Percentiles rank a stretch among this genome's conserved stretches.
phyloP scores from a whole-genome alignment of 2,888 invertebrate genomes.

The Nemurella pictetii region DNA sequence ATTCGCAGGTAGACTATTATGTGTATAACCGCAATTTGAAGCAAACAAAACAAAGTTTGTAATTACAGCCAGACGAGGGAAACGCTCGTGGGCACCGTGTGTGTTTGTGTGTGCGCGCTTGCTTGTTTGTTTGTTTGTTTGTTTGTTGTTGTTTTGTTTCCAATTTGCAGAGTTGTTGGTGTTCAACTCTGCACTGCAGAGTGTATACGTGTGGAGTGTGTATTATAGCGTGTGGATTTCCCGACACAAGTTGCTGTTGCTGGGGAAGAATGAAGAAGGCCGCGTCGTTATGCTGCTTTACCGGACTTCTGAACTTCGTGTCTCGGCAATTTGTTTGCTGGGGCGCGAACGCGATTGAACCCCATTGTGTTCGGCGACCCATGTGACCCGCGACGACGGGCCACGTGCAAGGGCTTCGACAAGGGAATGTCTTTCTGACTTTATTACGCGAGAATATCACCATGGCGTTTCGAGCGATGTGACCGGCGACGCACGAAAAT shows the following conservation, averaged over 20 bases:
- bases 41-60: not conserved
- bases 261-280: not conserved
- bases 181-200: not conserved
- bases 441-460: not conserved
- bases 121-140: not conserved
- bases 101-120: not conserved
- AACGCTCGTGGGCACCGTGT: not conserved
- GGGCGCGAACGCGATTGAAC: not conserved
- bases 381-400: not conserved
- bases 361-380: too few relatives aligned
- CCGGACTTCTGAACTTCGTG: not conserved
- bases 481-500: not conserved
- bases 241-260: too few relatives aligned
- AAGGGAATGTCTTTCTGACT: not conserved
- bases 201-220: too few relatives aligned
- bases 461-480: not conserved
- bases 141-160: not conserved
- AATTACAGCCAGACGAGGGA: not conserved
- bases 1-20: not conserved
- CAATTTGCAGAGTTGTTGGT: not conserved
- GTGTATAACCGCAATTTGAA: not conserved
- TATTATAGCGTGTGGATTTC: too few relatives aligned
- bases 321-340: not conserved
- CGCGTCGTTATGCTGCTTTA: too few relatives aligned
- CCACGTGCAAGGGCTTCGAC: not conserved